These are phyloP conservation scores for Oxygymnocypris stewartii DNA, from an alignment of 2,113 vertebrate species.

Conservation along the genomic window DNA sequence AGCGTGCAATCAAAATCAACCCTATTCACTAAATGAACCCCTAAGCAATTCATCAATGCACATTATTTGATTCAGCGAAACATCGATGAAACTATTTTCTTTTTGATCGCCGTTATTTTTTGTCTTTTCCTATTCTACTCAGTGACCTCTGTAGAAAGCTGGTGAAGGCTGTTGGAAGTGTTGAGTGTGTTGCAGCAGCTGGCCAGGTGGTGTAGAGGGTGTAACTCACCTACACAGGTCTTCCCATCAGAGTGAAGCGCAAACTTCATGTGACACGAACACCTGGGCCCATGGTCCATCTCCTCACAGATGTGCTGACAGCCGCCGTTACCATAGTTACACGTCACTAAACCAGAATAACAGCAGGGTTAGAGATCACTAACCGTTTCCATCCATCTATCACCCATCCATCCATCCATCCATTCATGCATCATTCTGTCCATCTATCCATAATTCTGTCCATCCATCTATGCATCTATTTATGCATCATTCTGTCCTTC, in stretches of 20 bases:
- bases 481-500: not conserved
- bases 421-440: not conserved
- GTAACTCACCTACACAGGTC: conserved; percentile 92
- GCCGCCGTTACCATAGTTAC: conserved; percentile 97
- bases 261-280: conserved; percentile 96
- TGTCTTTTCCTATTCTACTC: not conserved
- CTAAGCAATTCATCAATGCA: not conserved
- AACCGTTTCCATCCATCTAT: not conserved
- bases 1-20: not conserved
- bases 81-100: not conserved
- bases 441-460: not conserved
- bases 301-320: conserved; percentile 98
- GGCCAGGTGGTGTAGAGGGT: not conserved
- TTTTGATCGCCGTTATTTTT: not conserved
- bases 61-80: not conserved
- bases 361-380: not conserved
- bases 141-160: not conserved
- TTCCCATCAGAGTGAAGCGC: conserved; percentile 91
- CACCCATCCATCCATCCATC: too few species aligned
- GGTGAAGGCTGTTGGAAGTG: not conserved
- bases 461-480: not conserved
- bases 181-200: not conserved
- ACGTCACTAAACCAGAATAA: conserved; percentile 82
- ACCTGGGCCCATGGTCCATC: conserved; percentile 91
- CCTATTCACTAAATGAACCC: not conserved